These are phyloP conservation scores for Lasiommata megera DNA, from an alignment of 2,888 invertebrate genomes.

Conservation along the genomic window DNA sequence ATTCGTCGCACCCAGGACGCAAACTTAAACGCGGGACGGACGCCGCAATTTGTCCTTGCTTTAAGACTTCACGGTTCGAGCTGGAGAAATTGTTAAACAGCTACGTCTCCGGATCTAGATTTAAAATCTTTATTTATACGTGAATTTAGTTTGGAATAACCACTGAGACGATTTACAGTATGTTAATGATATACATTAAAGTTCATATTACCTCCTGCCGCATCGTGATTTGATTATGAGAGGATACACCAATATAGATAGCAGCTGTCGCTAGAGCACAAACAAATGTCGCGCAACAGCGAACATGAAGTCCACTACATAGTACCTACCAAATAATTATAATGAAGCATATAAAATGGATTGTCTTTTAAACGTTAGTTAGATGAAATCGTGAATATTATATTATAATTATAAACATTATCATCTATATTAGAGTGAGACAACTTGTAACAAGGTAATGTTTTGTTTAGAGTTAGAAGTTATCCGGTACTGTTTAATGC, in stretches of 20 bases:
- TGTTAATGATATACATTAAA: constrained; percentile 17
- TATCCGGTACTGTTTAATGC: no score
- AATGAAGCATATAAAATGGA: constrained; percentile 24
- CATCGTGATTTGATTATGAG: constrained; percentile 26
- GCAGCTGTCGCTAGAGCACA: constrained; percentile 34
- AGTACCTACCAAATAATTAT: constrained; percentile 1
- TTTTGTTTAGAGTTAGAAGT: no score
- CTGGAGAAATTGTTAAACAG: no score
- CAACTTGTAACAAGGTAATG: no score
- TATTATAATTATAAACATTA: neutral
- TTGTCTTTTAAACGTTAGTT: constrained; percentile 5
- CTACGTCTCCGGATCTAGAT: no score
- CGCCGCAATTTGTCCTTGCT: no score
- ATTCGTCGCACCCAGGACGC: no score
- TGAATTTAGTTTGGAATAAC: neutral
- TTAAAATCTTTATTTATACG: no score
- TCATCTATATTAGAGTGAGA: no score
- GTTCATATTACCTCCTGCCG: constrained; percentile 23
- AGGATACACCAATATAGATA: constrained; percentile 26
- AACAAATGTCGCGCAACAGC: constrained; percentile 15
- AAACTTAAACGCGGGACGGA: no score
- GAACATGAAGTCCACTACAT: neutral
- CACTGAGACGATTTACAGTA: neutral
- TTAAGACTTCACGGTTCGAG: no score
- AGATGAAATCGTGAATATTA: neutral